These are phyloP conservation scores for Myanophis thanlyinensis DNA, from an alignment of 2,113 vertebrate species.

Conservation along the genomic window DNA sequence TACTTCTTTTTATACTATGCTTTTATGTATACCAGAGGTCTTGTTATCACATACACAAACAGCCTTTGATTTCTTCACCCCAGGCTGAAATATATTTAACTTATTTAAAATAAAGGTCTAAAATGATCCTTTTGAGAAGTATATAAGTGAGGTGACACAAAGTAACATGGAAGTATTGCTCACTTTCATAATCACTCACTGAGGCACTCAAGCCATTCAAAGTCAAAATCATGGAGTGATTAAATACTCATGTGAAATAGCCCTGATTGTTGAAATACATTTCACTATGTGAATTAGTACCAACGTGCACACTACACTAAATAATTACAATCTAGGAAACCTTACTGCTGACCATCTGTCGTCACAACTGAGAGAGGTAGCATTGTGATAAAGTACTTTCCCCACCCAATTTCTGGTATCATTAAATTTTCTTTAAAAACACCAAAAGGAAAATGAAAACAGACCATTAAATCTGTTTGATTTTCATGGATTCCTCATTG, in stretches of 20 bases:
- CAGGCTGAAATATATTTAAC: not conserved
- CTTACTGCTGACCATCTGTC: not conserved
- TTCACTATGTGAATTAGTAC: not conserved
- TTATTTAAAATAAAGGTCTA: not conserved
- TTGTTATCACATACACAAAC: not conserved
- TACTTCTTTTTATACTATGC: not conserved
- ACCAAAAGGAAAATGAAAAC: not conserved
- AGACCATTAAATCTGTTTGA: not conserved
- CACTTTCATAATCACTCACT: not conserved
- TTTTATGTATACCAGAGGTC: not conserved
- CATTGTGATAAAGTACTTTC: not conserved
- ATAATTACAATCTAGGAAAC: not conserved
- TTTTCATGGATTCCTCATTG: not conserved
- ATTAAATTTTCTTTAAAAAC: not conserved
- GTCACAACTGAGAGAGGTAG: not conserved
- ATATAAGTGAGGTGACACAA: not conserved
- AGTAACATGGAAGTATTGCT: not conserved
- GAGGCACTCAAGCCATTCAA: too few species aligned
- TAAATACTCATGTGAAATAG: not conserved
- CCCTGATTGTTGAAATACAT: not conserved
- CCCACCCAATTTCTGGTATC: not conserved
- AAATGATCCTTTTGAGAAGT: not conserved
- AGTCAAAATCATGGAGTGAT: not conserved
- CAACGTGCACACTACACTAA: not conserved
- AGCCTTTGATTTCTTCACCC: not conserved